Percentiles rank a stretch among this genome's conserved stretches.
These are phyloP conservation scores for Phenganax stokvisi DNA, from an alignment of 92 coral and sea anemone genomes.

Conservation along the genomic window DNA sequence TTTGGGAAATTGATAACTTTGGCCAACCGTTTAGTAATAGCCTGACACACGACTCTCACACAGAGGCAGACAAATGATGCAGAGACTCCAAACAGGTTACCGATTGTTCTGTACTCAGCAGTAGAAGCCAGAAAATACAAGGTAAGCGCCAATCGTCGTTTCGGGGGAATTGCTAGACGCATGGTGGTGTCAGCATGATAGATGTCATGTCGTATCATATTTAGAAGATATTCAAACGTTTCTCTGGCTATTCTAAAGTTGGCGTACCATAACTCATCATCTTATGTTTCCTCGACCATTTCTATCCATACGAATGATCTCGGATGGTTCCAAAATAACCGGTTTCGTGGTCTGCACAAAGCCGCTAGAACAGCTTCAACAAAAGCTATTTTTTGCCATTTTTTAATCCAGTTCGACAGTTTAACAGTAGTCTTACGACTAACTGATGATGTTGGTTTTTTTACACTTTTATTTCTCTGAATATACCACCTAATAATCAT, in stretches of 20 bases:
- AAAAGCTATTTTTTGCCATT: constrained; percentile 9
- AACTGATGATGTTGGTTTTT: too few relatives aligned
- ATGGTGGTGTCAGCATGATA: constrained; percentile 47
- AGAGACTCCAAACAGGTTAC: constrained; percentile 23
- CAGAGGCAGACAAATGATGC: constrained; percentile 24
- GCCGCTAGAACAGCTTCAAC: constrained; percentile 32
- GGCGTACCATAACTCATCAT: constrained; percentile 39
- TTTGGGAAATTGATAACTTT: too few relatives aligned
- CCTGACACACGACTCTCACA: too few relatives aligned
- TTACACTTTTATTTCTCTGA: too few relatives aligned
- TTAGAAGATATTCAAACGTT: constrained; percentile 3
- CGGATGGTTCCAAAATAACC: constrained; percentile 28
- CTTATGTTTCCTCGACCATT: constrained; percentile 38
- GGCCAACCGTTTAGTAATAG: too few relatives aligned
- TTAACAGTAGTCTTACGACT: too few relatives aligned
- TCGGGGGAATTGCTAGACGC: constrained; percentile 46
- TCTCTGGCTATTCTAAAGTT: constrained; percentile 31
- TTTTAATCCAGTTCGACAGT: too few relatives aligned
- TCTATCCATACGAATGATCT: constrained; percentile 41
- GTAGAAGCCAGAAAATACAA: constrained; percentile 46
- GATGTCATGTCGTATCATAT: constrained; percentile 22
- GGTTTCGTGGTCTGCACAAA: constrained; percentile 10
- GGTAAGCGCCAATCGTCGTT: constrained; percentile 39
- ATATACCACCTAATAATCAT: too few relatives aligned
- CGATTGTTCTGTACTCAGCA: constrained; percentile 41